Conservation (phyloP, 2,113 vertebrate genomes). For the Sinocyclocheilus maitianheensis region DNA sequence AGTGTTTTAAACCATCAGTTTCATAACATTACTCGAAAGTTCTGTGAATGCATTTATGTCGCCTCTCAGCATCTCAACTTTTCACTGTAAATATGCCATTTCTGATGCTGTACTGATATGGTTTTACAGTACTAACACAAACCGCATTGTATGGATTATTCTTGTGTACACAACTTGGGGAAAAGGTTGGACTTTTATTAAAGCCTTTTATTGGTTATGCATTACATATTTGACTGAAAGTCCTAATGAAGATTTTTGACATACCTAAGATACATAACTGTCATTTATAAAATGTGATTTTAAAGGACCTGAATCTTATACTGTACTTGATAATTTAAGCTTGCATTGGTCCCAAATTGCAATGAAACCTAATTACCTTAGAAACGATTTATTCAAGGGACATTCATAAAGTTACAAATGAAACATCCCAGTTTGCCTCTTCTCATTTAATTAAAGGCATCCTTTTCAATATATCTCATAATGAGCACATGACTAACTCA, state of each 20-base stretch:
- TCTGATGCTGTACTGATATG: no score
- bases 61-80: no score
- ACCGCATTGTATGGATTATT: no score
- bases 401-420: not conserved
- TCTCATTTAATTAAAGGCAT: slow-evolving; percentile 15
- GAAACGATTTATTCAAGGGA: not conserved
- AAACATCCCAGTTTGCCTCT: not conserved
- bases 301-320: not conserved
- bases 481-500: not conserved
- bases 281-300: not conserved
- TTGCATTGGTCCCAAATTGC: not conserved
- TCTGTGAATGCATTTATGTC: no score
- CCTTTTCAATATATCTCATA: not conserved
- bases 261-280: not conserved
- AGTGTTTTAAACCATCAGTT: no score
- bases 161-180: no score
- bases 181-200: not conserved
- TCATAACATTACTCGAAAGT: no score
- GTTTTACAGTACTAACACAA: no score
- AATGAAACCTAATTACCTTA: not conserved
- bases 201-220: not conserved
- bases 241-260: not conserved
- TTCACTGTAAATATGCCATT: no score
- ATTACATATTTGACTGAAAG: not conserved
- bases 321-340: not conserved